Base-by-base conservation (phyloP, 2,797 vertebrate genomes). In the Hydrolagus colliei region DNA sequence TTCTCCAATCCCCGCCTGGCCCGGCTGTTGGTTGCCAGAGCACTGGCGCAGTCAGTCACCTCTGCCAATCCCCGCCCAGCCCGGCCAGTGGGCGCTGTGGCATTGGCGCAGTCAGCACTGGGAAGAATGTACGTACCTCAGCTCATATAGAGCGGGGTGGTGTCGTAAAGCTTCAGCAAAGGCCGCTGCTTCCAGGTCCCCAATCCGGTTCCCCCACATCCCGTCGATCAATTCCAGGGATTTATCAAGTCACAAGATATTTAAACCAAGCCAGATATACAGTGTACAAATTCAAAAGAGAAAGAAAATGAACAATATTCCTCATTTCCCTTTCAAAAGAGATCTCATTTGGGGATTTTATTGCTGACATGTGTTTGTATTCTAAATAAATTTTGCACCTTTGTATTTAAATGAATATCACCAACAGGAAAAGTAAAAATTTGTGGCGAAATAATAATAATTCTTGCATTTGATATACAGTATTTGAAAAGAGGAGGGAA, bases 191-290 rank as follows among this genome's bases (percentile, higher is more conserved):
- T 97, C 97, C 89, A 96, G 94, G 0, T 99, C 96, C 1, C 97
- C 95, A 0, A 98, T 94, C 0, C 88, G 91, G 90, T 99, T 99
- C 9, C 97, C 97, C 97, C 97, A 99, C 97, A 99, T 98, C 78
- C 97, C 97, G 90, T 35, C 85, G 87, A 32, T 68, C 7, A 67
- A 41, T 82, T 68, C 14, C 27, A 67, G 59, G 41, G 41, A 59
- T 20, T 76, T 76, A 35, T 76, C 41, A 76, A 71, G 41, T 71
- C 10, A 35, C 16, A 68, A 20, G 16, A 68, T 4, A 10, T 84
- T 35, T 63, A 71, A 84, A n/a, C 63, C 13, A 82, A 63, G 18
- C 10, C 77, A 61, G n/a, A 27, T 63, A 27, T 18, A 67, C 22
- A 67, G 67, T 11, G 79, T 68, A 14, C 11, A 18, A 41, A 18